Conservation (phyloP, 2,113 vertebrate genomes). For the Carlito syrichta region DNA sequence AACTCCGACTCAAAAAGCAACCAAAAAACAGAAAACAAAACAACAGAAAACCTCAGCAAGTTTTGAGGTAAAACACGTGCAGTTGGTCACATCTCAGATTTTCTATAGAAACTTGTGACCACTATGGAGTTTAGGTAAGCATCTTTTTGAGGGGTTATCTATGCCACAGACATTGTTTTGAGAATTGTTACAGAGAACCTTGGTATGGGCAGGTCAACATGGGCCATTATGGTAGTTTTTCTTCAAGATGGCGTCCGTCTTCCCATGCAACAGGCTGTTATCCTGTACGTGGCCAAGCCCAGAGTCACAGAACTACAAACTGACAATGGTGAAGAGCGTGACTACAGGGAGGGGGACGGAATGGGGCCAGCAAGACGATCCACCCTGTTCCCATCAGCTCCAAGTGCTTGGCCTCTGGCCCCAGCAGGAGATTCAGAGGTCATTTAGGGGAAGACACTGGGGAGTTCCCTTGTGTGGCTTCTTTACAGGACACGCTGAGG, state of each 20-base stretch:
- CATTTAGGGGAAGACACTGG: not conserved
- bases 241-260: not conserved
- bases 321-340: rapidly evolving
- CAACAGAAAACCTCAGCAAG: too few species aligned
- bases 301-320: not conserved
- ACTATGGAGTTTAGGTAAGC: too few species aligned
- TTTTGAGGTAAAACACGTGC: too few species aligned
- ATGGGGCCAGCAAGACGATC: rapidly evolving
- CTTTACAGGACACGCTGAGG: not conserved
- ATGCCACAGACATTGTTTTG: too few species aligned
- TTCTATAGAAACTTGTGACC: too few species aligned
- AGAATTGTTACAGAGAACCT: not conserved
- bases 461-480: rapidly evolving
- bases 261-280: not conserved
- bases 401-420: not conserved
- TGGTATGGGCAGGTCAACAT: not conserved
- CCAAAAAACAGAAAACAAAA: too few species aligned
- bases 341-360: not conserved
- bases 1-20: too few species aligned
- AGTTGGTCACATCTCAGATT: too few species aligned
- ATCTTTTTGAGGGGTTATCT: too few species aligned
- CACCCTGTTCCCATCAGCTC: not conserved
- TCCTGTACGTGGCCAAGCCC: not conserved
- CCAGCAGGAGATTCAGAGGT: not conserved
- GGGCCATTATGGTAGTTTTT: not conserved